These are phyloP conservation scores for Anabacerthia variegaticeps DNA, from an alignment of 2,797 vertebrate species.

Conservation along the genomic window DNA sequence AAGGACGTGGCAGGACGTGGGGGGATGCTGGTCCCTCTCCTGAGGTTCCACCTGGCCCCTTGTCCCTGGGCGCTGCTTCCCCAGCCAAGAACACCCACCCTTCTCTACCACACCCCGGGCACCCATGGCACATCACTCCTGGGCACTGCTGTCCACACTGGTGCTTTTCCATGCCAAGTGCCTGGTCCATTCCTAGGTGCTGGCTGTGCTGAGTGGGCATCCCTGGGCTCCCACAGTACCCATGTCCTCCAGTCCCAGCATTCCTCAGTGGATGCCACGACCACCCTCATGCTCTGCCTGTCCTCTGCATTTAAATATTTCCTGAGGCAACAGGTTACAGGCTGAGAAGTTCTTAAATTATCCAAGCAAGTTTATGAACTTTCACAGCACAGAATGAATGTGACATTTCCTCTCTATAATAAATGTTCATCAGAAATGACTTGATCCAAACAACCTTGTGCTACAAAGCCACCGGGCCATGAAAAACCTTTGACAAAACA, in stretches of 20 bases:
- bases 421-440: conserved; percentile 48
- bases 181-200: rapidly evolving
- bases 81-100: neutral
- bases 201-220: rapidly evolving
- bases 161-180: rapidly evolving
- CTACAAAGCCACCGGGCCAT: conserved; percentile 17
- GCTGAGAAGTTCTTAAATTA: neutral
- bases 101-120: neutral
- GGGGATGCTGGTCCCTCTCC: neutral
- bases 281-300: rapidly evolving
- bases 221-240: neutral
- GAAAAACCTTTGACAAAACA: conserved; percentile 62
- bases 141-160: rapidly evolving
- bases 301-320: neutral
- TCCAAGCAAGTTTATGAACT: neutral
- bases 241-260: rapidly evolving
- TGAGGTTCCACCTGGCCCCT: rapidly evolving
- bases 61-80: neutral
- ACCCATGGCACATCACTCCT: rapidly evolving
- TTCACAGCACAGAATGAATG: neutral
- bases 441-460: conserved; percentile 57
- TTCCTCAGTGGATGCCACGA: rapidly evolving
- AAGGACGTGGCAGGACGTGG: rapidly evolving
- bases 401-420: conserved; percentile 38
- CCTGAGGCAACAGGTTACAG: neutral